These are phyloP conservation scores for Zoanthus sociatus DNA, from an alignment of 92 coral and sea anemone genomes.

Conservation along the genomic window DNA sequence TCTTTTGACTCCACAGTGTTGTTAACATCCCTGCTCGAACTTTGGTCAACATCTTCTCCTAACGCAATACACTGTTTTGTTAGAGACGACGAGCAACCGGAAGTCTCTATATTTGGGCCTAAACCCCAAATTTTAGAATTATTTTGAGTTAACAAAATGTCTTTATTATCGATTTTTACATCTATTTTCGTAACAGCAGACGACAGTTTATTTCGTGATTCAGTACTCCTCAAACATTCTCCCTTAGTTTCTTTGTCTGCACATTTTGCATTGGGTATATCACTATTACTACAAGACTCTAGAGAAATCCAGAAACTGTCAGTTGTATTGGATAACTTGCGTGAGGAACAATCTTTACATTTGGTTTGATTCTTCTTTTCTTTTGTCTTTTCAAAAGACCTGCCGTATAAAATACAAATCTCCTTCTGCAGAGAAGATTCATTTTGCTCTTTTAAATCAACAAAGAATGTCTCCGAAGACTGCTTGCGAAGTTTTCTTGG, in stretches of 20 bases:
- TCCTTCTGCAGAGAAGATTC: neutral
- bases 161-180: neutral
- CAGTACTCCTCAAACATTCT: neutral
- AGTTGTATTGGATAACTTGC: conserved; percentile 12
- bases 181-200: neutral
- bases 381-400: neutral
- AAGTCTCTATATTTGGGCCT: neutral
- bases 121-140: neutral
- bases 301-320: conserved; percentile 42
- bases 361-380: neutral
- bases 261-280: neutral
- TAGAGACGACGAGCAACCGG: neutral
- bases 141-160: neutral
- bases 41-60: neutral
- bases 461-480: conserved; percentile 22
- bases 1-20: neutral
- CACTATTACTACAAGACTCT: conserved; percentile 3
- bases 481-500: conserved; percentile 6
- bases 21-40: neutral
- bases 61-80: neutral
- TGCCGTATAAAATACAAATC: neutral
- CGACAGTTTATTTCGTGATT: neutral
- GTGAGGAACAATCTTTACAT: conserved; percentile 15
- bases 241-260: neutral
- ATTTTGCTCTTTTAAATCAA: conserved; percentile 24